phyloP scores from a whole-genome alignment of 2,888 invertebrate genomes.

The Mongoloraphidia duomilia region DNA sequence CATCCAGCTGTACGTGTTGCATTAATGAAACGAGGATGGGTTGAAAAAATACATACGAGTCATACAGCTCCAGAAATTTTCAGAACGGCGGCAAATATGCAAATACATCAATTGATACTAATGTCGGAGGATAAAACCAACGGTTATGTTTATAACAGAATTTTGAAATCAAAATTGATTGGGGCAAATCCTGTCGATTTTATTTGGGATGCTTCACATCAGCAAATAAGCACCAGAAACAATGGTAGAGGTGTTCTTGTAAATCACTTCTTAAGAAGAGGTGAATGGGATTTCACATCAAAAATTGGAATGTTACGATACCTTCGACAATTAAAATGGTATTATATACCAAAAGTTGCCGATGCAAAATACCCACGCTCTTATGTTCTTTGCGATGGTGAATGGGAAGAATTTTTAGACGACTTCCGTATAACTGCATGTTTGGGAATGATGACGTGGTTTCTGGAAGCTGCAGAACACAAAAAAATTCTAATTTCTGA shows the following conservation, averaged over 20 bases:
- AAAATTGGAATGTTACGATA: constrained; percentile 38
- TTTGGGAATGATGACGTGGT: constrained; percentile 55
- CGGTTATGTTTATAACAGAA: constrained; percentile 20
- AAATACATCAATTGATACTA: constrained; percentile 1
- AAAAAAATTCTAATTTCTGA: constrained; percentile 32
- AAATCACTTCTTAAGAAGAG: constrained; percentile 15
- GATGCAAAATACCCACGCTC: constrained; percentile 58
- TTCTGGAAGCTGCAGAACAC: constrained; percentile 26
- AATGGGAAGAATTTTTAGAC: constrained; percentile 42
- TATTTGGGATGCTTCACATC: constrained; percentile 45
- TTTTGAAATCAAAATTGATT: constrained; percentile 44
- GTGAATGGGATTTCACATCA: constrained; percentile 31
- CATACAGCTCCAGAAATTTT: constrained; percentile 22
- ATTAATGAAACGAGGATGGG: constrained; percentile 52
- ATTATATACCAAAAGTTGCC: constrained; percentile 41
- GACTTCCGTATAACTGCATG: constrained; percentile 72
- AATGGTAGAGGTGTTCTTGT: constrained; percentile 23
- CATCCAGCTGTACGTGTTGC: constrained; percentile 40
- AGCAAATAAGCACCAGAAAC: constrained; percentile 22
- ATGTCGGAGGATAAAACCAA: constrained; percentile 21
- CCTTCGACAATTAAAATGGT: constrained; percentile 48
- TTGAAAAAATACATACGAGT: constrained; percentile 46
- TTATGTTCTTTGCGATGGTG: constrained; percentile 45
- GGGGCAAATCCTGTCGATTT: constrained; percentile 50
- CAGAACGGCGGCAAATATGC: constrained; percentile 19